Percentiles rank a stretch among this genome's conserved stretches.
These are phyloP conservation scores for Zaprionus obscuricornis DNA, from an alignment of 2,888 invertebrate species.

Conservation along the genomic window DNA sequence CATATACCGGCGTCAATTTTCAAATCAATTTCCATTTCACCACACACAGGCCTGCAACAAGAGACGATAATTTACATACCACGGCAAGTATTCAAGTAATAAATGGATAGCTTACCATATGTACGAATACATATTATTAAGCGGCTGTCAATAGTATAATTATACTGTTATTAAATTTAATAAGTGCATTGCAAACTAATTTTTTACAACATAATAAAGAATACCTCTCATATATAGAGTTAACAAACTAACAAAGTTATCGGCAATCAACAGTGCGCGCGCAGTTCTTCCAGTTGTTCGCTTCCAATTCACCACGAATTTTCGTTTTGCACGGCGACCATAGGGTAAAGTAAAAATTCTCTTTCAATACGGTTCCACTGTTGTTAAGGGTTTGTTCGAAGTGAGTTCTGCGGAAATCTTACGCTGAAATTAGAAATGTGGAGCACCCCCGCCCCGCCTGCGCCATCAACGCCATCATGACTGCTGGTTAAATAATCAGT, in stretches of 20 bases:
- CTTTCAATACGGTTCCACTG: slow-evolving; percentile 80
- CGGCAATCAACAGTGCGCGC: slow-evolving; percentile 47
- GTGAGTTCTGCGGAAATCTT: slow-evolving; percentile 75
- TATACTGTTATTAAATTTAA: too few relatives aligned
- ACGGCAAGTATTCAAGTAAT: too few relatives aligned
- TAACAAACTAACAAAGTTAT: slow-evolving; percentile 13
- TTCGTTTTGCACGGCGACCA: slow-evolving; percentile 53
- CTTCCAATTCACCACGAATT: slow-evolving; percentile 58
- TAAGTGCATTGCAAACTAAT: too few relatives aligned
- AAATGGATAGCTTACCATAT: too few relatives aligned
- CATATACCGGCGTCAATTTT: slow-evolving; percentile 46
- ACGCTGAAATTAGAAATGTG: slow-evolving; percentile 37
- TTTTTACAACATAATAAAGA: too few relatives aligned
- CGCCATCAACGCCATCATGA: slow-evolving; percentile 16
- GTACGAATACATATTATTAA: too few relatives aligned
- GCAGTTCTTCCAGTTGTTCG: slow-evolving; percentile 19
- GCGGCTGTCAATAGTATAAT: too few relatives aligned
- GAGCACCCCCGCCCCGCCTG: slow-evolving; percentile 38
- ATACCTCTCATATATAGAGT: too few relatives aligned
- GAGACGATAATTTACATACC: neutral
- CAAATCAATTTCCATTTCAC: slow-evolving; percentile 49
- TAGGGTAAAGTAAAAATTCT: slow-evolving; percentile 64
- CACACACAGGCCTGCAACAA: slow-evolving; percentile 39
- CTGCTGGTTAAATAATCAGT: slow-evolving; percentile 75
- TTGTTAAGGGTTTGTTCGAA: slow-evolving; percentile 83